These are phyloP conservation scores for Mola mola DNA, from an alignment of 2,113 vertebrate species.

Conservation along the genomic window DNA sequence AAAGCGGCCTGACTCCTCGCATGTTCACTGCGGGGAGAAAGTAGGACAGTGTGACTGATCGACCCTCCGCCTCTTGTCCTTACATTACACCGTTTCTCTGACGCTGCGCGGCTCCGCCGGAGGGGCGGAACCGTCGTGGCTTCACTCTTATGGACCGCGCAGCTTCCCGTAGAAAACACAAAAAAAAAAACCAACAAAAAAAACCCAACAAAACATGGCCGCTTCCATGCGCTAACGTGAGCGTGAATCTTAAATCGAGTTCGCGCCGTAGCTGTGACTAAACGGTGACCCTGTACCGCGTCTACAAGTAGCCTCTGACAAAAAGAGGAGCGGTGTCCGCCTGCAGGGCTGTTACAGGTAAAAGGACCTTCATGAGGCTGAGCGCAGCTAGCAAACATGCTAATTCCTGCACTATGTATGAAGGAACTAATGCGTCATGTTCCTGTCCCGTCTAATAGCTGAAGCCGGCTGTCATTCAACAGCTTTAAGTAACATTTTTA, in stretches of 20 bases:
- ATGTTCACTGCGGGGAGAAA: slow-evolving; percentile 45
- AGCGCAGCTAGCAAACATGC: too few species aligned
- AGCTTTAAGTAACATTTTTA: too few species aligned
- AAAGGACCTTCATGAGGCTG: too few species aligned
- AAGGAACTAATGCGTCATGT: too few species aligned
- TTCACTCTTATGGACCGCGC: not conserved
- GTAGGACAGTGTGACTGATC: slow-evolving; percentile 44
- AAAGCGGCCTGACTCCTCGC: slow-evolving; percentile 35
- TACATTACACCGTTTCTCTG: slow-evolving; percentile 48
- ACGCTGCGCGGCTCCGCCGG: slow-evolving; percentile 10
- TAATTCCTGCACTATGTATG: too few species aligned
- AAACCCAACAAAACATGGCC: slow-evolving; percentile 75
- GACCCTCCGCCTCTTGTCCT: slow-evolving; percentile 46
- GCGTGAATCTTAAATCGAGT: not conserved
- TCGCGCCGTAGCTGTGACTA: rapidly evolving
- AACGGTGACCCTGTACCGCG: too few species aligned
- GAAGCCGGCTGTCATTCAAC: too few species aligned
- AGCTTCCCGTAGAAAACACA: slow-evolving; percentile 69
- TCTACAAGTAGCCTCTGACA: rapidly evolving
- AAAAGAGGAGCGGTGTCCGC: not conserved
- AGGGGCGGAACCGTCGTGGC: not conserved
- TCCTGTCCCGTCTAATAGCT: too few species aligned
- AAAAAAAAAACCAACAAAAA: too few species aligned
- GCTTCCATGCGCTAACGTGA: slow-evolving; percentile 65
- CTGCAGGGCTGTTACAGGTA: slow-evolving; percentile 20